phyloP scores from a whole-genome alignment of 2,888 invertebrate species.

The Eudemis profundana region DNA sequence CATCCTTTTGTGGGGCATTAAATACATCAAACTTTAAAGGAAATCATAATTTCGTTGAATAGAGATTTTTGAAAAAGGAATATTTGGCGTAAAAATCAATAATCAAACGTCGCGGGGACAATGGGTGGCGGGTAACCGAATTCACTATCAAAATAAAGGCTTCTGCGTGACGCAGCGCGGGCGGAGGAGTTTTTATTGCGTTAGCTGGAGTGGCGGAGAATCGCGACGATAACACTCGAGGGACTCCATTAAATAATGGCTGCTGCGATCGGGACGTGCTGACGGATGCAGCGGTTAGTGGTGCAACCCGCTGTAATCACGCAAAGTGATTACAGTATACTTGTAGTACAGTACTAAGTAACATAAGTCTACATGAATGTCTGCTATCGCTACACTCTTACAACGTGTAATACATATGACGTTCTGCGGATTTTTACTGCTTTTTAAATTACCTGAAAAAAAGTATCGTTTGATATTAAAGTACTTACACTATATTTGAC shows the following conservation, averaged over 20 bases:
- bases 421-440: too few species aligned
- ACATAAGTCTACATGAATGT: too few species aligned
- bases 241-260: slow-evolving; percentile 41
- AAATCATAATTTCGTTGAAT: slow-evolving; percentile 79
- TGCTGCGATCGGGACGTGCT: background rate
- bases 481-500: too few species aligned
- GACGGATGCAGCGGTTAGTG: background rate
- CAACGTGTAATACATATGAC: too few species aligned
- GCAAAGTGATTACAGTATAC: background rate
- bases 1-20: slow-evolving; percentile 72
- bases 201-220: slow-evolving; percentile 68
- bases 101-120: slow-evolving; percentile 77
- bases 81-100: slow-evolving; percentile 85
- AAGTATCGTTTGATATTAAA: too few species aligned
- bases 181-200: slow-evolving; percentile 78
- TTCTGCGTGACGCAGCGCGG: slow-evolving; percentile 78
- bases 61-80: slow-evolving; percentile 74
- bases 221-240: slow-evolving; percentile 51
- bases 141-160: slow-evolving; percentile 81
- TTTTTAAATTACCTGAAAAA: too few species aligned
- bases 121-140: slow-evolving; percentile 77
- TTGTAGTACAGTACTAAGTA: background rate
- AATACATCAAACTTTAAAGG: slow-evolving; percentile 73
- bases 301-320: background rate
- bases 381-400: too few species aligned